These are phyloP conservation scores for Rhagophthalmus giganteus DNA, from an alignment of 2,888 invertebrate genomes.

Conservation along the genomic window DNA sequence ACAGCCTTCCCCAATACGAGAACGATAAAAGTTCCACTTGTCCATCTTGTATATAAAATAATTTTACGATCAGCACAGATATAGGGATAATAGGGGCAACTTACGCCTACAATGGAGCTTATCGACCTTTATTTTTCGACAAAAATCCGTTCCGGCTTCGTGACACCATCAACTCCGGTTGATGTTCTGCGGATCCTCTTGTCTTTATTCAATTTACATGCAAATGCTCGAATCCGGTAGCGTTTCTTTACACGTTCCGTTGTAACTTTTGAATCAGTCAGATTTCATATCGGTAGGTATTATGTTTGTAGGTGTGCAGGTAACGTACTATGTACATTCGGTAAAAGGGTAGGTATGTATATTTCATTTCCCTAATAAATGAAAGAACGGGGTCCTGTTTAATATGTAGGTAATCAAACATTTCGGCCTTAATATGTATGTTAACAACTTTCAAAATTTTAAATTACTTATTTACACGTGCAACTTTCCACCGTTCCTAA, in stretches of 20 bases:
- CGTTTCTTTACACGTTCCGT: slow-evolving; percentile 19
- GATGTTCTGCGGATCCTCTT: slow-evolving; percentile 26
- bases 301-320: no score
- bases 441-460: no score
- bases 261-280: slow-evolving; percentile 22
- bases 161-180: slow-evolving; percentile 20
- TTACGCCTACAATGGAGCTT: slow-evolving; percentile 10
- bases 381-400: no score
- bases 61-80: slow-evolving; percentile 24
- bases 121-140: slow-evolving; percentile 21
- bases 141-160: slow-evolving; percentile 22
- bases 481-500: no score
- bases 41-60: slow-evolving; percentile 26
- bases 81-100: slow-evolving; percentile 6
- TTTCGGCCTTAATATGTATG: no score
- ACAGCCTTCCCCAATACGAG: slow-evolving; percentile 16
- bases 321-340: no score
- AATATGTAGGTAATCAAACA: no score
- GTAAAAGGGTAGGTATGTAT: no score
- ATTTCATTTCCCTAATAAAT: no score
- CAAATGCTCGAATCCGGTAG: slow-evolving; percentile 33
- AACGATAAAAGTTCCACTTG: slow-evolving; percentile 28
- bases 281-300: no score
- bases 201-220: slow-evolving; percentile 42
- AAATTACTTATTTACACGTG: no score